These are phyloP conservation scores for Gymnosoma rotundatum DNA, from an alignment of 2,888 invertebrate species.

Conservation along the genomic window DNA sequence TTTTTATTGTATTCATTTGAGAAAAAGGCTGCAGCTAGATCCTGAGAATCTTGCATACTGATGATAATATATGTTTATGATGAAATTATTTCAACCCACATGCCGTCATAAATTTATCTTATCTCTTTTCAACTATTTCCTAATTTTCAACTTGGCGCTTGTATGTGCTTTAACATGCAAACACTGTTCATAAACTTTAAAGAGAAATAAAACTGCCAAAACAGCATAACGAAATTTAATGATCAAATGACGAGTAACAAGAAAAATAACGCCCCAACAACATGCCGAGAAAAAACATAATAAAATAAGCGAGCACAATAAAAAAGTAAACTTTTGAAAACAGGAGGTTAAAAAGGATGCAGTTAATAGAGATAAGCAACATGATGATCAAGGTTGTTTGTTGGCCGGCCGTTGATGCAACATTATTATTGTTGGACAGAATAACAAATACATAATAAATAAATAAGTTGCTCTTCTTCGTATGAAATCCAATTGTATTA, in stretches of 20 bases:
- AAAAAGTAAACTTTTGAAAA: neutral
- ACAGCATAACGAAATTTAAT: constrained; percentile 49
- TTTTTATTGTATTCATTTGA: too few species aligned
- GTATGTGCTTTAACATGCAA: neutral
- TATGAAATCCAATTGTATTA: constrained; percentile 44
- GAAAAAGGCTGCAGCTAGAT: too few species aligned
- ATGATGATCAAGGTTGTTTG: constrained; percentile 46
- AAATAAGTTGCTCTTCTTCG: constrained; percentile 38
- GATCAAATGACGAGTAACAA: constrained; percentile 67
- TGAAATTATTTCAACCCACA: too few species aligned
- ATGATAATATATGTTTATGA: too few species aligned
- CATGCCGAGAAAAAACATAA: constrained; percentile 3
- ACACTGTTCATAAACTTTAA: neutral
- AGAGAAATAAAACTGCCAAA: neutral
- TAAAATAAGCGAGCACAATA: neutral
- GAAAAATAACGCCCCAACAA: constrained; percentile 61
- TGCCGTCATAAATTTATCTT: neutral
- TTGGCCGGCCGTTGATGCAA: constrained; percentile 49
- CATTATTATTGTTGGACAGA: constrained; percentile 19
- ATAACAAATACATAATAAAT: constrained; percentile 43
- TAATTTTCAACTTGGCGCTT: constrained; percentile 2
- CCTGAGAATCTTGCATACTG: too few species aligned
- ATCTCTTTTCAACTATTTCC: neutral
- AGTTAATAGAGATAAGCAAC: constrained; percentile 56
- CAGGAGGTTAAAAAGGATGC: constrained; percentile 48